A percentile compares a stretch with the other conserved stretches of the same genome.
phyloP scores from a whole-genome alignment of 2,888 invertebrate genomes.

The Sinodicranocentrus sp. region DNA sequence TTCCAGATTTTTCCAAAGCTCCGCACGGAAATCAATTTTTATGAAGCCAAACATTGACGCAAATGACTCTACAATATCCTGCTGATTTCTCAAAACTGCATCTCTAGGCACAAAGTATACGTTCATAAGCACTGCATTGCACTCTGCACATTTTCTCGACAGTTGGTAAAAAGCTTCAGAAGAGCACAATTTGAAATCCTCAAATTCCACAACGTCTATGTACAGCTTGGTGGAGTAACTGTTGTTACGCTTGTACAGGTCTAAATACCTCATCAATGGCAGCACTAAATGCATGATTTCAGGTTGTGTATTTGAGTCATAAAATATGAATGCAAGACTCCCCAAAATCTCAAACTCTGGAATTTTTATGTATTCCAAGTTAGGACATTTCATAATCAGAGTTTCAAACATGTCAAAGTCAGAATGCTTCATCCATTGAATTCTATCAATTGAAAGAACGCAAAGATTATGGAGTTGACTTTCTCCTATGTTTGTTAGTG shows the following conservation, averaged over 20 bases:
- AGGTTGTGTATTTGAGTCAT: constrained; percentile 26
- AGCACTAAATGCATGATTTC: constrained; percentile 26
- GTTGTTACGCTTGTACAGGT: not conserved
- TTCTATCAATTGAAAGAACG: constrained; percentile 31
- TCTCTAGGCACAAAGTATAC: constrained; percentile 51
- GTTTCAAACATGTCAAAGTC: constrained; percentile 36
- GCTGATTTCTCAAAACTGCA: constrained; percentile 28
- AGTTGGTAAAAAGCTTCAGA: constrained; percentile 38
- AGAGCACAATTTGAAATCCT: constrained; percentile 48
- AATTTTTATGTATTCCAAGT: constrained; percentile 37
- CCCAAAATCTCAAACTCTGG: constrained; percentile 46
- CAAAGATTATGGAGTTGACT: not conserved
- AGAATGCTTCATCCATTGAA: constrained; percentile 49
- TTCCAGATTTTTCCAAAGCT: constrained; percentile 40
- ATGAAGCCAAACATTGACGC: constrained; percentile 53
- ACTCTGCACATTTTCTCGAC: constrained; percentile 34
- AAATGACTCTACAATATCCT: constrained; percentile 46
- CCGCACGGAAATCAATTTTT: constrained; percentile 45
- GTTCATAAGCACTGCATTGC: constrained; percentile 41
- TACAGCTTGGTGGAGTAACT: not conserved
- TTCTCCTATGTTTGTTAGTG: constrained; percentile 3
- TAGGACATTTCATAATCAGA: constrained; percentile 37
- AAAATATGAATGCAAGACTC: constrained; percentile 37
- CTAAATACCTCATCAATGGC: constrained; percentile 28
- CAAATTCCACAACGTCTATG: constrained; percentile 48